Percentiles rank a stretch among this genome's conserved stretches.
Conservation (phyloP, 2,888 invertebrate species). For the Argynnis bischoffii region DNA sequence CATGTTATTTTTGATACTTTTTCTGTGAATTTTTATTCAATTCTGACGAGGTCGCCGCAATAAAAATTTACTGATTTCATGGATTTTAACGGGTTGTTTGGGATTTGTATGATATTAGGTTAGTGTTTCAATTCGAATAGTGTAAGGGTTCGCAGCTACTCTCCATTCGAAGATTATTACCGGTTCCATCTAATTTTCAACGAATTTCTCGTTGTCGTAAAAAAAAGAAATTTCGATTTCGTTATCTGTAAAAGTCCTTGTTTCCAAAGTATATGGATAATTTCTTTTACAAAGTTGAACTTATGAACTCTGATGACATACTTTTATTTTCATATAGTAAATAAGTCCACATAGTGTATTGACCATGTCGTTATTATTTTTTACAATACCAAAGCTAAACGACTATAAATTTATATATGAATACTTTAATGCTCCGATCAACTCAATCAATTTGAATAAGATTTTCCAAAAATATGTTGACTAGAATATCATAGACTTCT, state of each 20-base stretch:
- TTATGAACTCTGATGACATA: no score
- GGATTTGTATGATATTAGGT: conserved; percentile 15
- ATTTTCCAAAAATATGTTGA: no score
- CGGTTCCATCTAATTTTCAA: conserved; percentile 2
- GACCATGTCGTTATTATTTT: no score
- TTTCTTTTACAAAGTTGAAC: no score
- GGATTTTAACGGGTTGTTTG: conserved; percentile 8
- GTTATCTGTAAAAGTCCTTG: background rate
- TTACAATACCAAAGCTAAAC: no score
- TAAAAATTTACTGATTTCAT: conserved; percentile 11
- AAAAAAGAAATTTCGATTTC: background rate
- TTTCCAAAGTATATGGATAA: no score
- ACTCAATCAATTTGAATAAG: no score
- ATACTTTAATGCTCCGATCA: no score
- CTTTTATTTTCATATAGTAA: no score
- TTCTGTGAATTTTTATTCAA: background rate
- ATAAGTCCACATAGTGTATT: no score
- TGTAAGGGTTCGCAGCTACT: background rate
- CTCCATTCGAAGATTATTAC: background rate
- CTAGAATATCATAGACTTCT: no score
- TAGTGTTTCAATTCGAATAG: conserved; percentile 14
- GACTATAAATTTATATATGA: no score
- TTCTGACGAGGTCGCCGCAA: conserved; percentile 6
- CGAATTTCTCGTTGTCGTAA: background rate
- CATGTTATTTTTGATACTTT: background rate